phyloP scores from a whole-genome alignment of 2,888 invertebrate species.

The Scaptomyza tumidula region DNA sequence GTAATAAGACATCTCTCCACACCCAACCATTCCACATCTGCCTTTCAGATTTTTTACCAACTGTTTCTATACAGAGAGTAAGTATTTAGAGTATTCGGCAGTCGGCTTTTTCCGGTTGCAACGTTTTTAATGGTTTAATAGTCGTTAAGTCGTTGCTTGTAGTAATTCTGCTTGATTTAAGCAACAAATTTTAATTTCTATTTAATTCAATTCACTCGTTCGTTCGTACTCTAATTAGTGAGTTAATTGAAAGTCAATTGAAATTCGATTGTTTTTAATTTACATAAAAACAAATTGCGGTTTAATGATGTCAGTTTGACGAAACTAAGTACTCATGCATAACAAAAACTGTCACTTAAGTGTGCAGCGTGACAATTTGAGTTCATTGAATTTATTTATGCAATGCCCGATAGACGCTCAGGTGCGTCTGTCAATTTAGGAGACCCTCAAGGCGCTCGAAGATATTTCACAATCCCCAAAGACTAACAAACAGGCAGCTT shows the following conservation, averaged over 20 bases:
- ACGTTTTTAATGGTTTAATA: no score
- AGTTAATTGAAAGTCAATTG: conserved; percentile 38
- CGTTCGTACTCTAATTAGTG: conserved; percentile 40
- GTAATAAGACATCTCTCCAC: no score
- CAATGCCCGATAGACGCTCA: conserved; percentile 8
- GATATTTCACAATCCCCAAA: conserved; percentile 37
- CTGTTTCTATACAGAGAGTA: no score
- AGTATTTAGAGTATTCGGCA: no score
- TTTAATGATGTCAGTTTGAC: conserved; percentile 36
- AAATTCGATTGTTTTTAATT: conserved; percentile 39
- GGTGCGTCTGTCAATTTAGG: conserved; percentile 16
- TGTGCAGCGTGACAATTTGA: conserved; percentile 34
- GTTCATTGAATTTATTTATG: conserved; percentile 51
- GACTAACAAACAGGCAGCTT: conserved; percentile 41
- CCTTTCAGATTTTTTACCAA: no score
- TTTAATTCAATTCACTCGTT: background rate
- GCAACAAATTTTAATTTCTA: background rate
- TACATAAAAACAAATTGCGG: conserved; percentile 50
- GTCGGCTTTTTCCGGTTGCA: no score
- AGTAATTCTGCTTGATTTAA: background rate
- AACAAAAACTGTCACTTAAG: conserved; percentile 38
- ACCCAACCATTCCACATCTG: no score
- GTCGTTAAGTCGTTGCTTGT: background rate
- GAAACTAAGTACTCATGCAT: conserved; percentile 54
- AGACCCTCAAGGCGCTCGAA: conserved; percentile 12